phyloP scores from a whole-genome alignment of 2,113 vertebrate species.

The Agelaius phoeniceus region DNA sequence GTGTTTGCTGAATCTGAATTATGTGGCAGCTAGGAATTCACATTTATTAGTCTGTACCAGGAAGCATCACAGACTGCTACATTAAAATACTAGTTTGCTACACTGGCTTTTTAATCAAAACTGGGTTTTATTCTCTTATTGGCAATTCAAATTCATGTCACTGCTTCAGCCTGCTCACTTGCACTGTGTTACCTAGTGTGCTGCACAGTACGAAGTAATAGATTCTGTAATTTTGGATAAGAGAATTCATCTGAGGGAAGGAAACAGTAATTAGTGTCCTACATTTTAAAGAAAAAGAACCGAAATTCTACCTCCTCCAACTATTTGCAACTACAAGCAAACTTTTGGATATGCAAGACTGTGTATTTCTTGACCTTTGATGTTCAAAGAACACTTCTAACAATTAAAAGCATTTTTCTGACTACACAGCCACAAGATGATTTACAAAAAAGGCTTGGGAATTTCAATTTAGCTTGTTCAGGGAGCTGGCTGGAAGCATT shows the following conservation, averaged over 20 bases:
- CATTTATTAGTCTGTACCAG: background rate
- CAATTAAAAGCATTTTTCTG: background rate
- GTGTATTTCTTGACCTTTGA: background rate
- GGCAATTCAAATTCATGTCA: background rate
- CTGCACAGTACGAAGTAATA: background rate
- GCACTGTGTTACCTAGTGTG: background rate
- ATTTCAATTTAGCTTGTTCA: background rate
- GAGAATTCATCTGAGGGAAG: background rate
- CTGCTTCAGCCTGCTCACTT: background rate
- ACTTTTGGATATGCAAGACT: background rate
- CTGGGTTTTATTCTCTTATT: background rate
- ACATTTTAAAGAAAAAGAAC: background rate
- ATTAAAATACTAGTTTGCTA: background rate
- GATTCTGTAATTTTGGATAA: background rate
- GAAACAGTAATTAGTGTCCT: background rate
- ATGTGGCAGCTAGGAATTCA: background rate
- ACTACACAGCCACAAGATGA: background rate
- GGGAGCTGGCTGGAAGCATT: background rate
- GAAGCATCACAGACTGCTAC: background rate
- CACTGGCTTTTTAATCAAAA: background rate
- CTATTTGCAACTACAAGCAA: background rate
- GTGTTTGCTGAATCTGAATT: background rate
- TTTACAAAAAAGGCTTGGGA: background rate
- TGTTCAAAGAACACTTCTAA: background rate
- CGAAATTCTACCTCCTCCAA: background rate